A percentile compares a stretch with the other conserved stretches of the same genome.
phyloP scores from a whole-genome alignment of 1,140 invertebrate species.

The Scylla paramamosain region DNA sequence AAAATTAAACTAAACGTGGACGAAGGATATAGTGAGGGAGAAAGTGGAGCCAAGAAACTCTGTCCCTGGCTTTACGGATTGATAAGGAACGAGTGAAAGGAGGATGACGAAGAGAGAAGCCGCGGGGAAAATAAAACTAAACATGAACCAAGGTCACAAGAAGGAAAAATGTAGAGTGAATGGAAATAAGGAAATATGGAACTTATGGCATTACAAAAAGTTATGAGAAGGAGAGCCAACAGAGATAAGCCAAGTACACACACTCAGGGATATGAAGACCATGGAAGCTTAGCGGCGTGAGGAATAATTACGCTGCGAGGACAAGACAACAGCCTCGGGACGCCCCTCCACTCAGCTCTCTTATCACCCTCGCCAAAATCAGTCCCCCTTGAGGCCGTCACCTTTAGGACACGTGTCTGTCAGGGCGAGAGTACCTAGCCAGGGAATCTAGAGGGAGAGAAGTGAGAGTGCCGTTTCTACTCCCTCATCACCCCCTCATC shows the following conservation, averaged over 20 bases:
- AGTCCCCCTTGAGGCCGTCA: not conserved
- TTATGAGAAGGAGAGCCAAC: too few species aligned
- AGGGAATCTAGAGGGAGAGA: not conserved
- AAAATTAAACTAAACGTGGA: not conserved
- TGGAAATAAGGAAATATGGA: not conserved
- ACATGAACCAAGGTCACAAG: too few species aligned
- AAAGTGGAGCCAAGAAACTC: not conserved
- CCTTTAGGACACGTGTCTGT: not conserved
- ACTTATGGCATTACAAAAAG: too few species aligned
- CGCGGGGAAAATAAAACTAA: not conserved
- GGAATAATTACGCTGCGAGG: not conserved
- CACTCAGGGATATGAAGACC: too few species aligned
- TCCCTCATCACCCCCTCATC: slow-evolving; percentile 18
- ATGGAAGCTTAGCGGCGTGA: not conserved
- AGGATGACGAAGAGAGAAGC: not conserved
- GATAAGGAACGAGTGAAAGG: not conserved
- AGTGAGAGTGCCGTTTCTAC: not conserved
- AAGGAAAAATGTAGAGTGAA: not conserved
- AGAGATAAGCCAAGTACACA: too few species aligned
- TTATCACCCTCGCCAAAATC: not conserved
- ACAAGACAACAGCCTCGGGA: not conserved
- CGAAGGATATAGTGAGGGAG: not conserved
- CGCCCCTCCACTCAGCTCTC: not conserved
- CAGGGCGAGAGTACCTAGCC: not conserved
- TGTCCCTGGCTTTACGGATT: too few species aligned